Conservation (phyloP, 1,140 invertebrate genomes). For the Odontomachus brunneus region DNA sequence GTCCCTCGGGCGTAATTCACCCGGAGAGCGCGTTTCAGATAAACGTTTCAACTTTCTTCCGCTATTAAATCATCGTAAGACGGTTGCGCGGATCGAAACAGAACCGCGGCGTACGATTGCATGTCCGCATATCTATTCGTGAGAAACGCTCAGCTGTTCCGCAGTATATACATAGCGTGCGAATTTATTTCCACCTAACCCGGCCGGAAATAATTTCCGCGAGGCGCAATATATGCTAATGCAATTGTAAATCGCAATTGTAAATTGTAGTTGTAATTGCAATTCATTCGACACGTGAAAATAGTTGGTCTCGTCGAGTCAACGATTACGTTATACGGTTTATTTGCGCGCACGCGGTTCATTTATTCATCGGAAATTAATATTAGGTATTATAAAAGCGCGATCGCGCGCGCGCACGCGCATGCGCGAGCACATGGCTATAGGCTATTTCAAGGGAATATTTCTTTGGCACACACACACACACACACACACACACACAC, state of each 20-base stretch:
- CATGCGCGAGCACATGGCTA: not conserved
- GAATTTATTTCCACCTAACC: constrained; percentile 57
- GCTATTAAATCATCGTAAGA: constrained; percentile 72
- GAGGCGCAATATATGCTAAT: constrained; percentile 3
- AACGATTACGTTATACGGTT: constrained; percentile 2
- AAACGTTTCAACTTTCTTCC: constrained; percentile 34
- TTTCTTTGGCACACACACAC: not conserved
- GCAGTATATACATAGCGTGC: not conserved
- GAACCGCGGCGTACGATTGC: constrained; percentile 34
- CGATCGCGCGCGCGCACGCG: not conserved
- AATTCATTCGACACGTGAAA: constrained; percentile 29
- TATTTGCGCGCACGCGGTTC: constrained; percentile 1
- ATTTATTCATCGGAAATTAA: too few relatives aligned
- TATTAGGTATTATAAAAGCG: too few relatives aligned
- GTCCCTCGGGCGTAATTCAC: constrained; percentile 57
- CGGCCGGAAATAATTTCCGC: constrained; percentile 52
- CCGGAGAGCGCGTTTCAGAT: constrained; percentile 30
- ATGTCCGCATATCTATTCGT: not conserved
- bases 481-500: not conserved
- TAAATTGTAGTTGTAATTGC: constrained; percentile 3
- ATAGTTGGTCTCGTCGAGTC: not conserved
- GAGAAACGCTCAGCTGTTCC: constrained; percentile 51
- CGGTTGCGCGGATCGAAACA: constrained; percentile 58
- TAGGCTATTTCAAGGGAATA: not conserved
- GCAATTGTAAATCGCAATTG: constrained; percentile 8